Conservation (phyloP, 2,888 invertebrate species). For the Noctua janthina region DNA sequence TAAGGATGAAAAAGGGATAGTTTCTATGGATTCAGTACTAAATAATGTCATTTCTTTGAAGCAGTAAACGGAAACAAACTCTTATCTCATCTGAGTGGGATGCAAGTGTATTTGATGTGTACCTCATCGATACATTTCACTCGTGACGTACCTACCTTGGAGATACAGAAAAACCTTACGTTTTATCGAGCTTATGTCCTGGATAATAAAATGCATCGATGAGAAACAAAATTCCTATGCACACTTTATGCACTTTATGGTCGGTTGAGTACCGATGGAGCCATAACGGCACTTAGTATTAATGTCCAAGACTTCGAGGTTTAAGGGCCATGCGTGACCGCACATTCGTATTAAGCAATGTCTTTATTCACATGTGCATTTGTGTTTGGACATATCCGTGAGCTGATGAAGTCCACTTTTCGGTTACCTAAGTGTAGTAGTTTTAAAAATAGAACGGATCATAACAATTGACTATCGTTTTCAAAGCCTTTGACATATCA, state of each 20-base stretch:
- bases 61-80: not conserved
- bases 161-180: not conserved
- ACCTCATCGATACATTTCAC: too few species aligned
- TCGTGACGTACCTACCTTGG: not conserved
- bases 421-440: not conserved
- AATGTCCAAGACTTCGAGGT: not conserved
- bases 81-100: not conserved
- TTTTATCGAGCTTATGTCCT: not conserved
- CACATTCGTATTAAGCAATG: conserved; percentile 2
- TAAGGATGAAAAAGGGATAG: too few species aligned
- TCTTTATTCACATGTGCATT: not conserved
- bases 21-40: too few species aligned
- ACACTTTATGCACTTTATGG: too few species aligned
- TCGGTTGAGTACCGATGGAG: not conserved
- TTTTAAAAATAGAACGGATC: not conserved
- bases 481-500: not conserved
- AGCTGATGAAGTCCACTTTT: not conserved
- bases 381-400: not conserved
- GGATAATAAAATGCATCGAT: not conserved
- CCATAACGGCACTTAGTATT: conserved; percentile 9
- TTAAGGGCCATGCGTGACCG: conserved; percentile 13
- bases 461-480: not conserved
- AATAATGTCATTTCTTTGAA: not conserved
- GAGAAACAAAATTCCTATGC: not conserved
- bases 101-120: too few species aligned